phyloP scores from a whole-genome alignment of 2,797 vertebrate genomes.

The Labeo calbasu region DNA sequence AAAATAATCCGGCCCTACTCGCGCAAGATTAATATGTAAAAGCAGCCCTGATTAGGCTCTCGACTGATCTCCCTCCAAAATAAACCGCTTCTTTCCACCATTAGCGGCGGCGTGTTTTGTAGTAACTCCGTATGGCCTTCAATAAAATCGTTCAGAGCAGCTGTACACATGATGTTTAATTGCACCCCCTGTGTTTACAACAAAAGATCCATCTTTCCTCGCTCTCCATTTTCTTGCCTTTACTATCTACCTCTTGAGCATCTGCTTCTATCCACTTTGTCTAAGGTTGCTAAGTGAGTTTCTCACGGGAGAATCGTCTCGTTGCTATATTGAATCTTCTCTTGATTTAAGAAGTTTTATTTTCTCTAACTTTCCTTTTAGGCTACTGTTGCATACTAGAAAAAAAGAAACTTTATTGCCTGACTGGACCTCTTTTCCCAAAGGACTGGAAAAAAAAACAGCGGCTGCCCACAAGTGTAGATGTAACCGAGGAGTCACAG shows the following conservation, averaged over 20 bases:
- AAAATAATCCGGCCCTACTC: not conserved
- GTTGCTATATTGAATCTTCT: conserved; percentile 54
- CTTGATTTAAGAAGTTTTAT: conserved; percentile 61
- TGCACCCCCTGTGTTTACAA: conserved; percentile 60
- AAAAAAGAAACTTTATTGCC: conserved; percentile 47
- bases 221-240: conserved; percentile 31
- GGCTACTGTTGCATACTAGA: conserved; percentile 34
- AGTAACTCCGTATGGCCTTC: conserved; percentile 42
- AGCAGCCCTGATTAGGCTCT: conserved; percentile 16
- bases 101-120: conserved; percentile 27
- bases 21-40: conserved; percentile 35
- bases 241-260: conserved; percentile 44
- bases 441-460: conserved; percentile 66
- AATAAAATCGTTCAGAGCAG: conserved; percentile 50
- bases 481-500: conserved; percentile 66
- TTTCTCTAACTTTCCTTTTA: conserved; percentile 64
- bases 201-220: conserved; percentile 56
- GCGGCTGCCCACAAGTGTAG: conserved; percentile 63
- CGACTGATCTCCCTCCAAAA: conserved; percentile 17
- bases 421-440: conserved; percentile 59
- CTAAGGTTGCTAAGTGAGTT: conserved; percentile 42
- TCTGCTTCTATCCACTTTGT: conserved; percentile 52
- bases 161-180: conserved; percentile 56
- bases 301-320: conserved; percentile 38
- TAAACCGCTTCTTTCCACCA: conserved; percentile 31